A percentile compares a stretch with the other conserved stretches of the same genome.
These are phyloP conservation scores for Campoletis sonorensis DNA, from an alignment of 1,140 invertebrate species.

Conservation along the genomic window DNA sequence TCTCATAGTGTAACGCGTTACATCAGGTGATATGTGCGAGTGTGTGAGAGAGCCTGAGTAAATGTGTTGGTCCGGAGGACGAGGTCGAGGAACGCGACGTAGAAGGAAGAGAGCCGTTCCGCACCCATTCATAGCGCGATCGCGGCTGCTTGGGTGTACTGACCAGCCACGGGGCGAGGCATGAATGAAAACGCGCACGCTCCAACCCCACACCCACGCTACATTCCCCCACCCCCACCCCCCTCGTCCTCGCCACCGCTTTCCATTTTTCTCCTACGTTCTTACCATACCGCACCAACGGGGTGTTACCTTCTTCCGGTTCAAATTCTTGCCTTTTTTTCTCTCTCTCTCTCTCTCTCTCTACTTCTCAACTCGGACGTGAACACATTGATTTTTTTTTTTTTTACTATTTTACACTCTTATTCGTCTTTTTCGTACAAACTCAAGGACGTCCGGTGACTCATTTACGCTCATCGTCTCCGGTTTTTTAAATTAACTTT, in stretches of 20 bases:
- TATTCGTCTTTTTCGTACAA: too few relatives aligned
- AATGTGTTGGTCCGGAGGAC: background rate
- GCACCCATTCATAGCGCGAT: conserved; percentile 1
- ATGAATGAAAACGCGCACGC: conserved; percentile 7
- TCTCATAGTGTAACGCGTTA: background rate
- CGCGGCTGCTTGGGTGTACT: background rate
- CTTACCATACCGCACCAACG: background rate
- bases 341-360: too few relatives aligned
- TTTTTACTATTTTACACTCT: too few relatives aligned
- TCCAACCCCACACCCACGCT: background rate
- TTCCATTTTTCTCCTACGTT: background rate
- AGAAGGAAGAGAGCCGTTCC: conserved; percentile 2
- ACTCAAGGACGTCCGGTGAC: too few relatives aligned
- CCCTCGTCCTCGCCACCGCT: background rate
- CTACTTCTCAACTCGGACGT: too few relatives aligned
- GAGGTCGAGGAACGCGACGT: conserved; percentile 5
- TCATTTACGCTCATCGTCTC: too few relatives aligned
- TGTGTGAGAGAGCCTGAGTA: background rate
- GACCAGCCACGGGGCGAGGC: background rate
- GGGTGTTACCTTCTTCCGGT: background rate
- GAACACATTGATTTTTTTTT: too few relatives aligned
- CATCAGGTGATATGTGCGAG: background rate
- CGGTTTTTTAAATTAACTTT: too few relatives aligned
- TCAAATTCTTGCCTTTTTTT: too few relatives aligned
- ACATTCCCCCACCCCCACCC: too few relatives aligned